A percentile compares a stretch with the other conserved stretches of the same genome.
Conservation (phyloP, 2,113 vertebrate genomes). For the Bujurquina vittata region DNA sequence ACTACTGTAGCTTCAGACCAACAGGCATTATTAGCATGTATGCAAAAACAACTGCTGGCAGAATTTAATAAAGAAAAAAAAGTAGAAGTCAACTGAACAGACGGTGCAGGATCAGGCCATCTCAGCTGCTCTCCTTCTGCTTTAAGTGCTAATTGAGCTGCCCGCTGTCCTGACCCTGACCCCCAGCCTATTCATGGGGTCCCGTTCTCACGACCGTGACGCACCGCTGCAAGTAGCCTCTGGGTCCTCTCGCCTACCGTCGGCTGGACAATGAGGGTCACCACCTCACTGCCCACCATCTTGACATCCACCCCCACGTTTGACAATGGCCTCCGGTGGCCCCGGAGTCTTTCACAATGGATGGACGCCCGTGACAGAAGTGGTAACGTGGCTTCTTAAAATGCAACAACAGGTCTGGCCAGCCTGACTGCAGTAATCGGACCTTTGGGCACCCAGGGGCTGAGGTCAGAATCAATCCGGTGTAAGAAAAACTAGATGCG, state of each 20-base stretch:
- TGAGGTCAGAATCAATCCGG: constrained; percentile 41
- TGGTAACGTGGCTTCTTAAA: constrained; percentile 48
- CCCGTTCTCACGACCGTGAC: constrained; percentile 73
- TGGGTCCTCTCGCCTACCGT: constrained; percentile 44
- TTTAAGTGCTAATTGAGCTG: constrained; percentile 74
- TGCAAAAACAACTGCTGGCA: constrained; percentile 49
- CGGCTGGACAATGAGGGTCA: constrained; percentile 64
- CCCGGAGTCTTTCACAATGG: constrained; percentile 41
- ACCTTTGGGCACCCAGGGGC: constrained; percentile 14
- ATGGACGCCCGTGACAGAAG: constrained; percentile 53
- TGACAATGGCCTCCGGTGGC: constrained; percentile 63
- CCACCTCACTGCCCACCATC: constrained; percentile 66
- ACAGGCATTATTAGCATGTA: constrained; percentile 47
- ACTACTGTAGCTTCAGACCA: neutral
- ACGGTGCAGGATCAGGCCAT: constrained; percentile 27
- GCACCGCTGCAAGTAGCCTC: constrained; percentile 65
- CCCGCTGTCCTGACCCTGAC: constrained; percentile 67
- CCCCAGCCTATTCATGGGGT: constrained; percentile 60
- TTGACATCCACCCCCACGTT: constrained; percentile 69
- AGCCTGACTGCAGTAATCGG: constrained; percentile 30
- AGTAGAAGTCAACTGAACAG: constrained; percentile 38
- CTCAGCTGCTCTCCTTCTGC: constrained; percentile 68
- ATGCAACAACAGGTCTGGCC: constrained; percentile 25
- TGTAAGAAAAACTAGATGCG: neutral
- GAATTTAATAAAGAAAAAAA: neutral